phyloP scores from a whole-genome alignment of 2,113 vertebrate species.

The Catharus bicknelli region DNA sequence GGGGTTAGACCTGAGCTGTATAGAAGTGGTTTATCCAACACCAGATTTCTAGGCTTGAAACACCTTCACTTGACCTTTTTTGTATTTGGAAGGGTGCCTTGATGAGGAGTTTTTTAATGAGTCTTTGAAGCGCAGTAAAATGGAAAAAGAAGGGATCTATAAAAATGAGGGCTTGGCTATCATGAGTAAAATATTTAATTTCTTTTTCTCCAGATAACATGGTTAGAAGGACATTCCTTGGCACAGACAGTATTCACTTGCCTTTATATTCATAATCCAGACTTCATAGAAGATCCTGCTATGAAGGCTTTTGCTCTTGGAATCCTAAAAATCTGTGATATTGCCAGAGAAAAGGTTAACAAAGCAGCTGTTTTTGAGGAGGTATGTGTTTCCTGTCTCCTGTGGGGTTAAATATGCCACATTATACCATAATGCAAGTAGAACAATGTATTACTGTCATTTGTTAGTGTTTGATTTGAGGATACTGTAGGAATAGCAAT shows the following conservation, averaged over 20 bases:
- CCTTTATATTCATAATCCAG: slow-evolving; percentile 97
- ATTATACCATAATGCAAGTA: background rate
- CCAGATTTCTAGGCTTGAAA: background rate
- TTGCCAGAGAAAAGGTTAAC: slow-evolving; percentile 97
- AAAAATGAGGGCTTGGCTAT: background rate
- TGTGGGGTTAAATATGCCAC: background rate
- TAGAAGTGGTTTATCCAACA: background rate
- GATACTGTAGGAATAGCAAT: background rate
- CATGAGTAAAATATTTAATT: background rate
- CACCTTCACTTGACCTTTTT: background rate
- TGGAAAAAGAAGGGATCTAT: background rate
- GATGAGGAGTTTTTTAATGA: background rate
- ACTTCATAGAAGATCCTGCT: slow-evolving; percentile 94
- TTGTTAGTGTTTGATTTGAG: accelerated
- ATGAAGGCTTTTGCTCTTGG: slow-evolving; percentile 97
- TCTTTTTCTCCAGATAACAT: slow-evolving; percentile 86
- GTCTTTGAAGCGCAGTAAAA: background rate
- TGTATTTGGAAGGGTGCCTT: background rate
- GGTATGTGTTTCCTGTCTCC: slow-evolving; percentile 72
- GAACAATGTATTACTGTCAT: background rate
- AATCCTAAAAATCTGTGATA: slow-evolving; percentile 97
- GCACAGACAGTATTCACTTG: slow-evolving; percentile 99
- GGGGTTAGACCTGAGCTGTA: background rate
- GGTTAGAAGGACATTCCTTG: slow-evolving; percentile 97
- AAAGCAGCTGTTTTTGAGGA: slow-evolving; percentile 99